Conservation (phyloP, 2,797 vertebrate genomes). For the Trematomus bernacchii region DNA sequence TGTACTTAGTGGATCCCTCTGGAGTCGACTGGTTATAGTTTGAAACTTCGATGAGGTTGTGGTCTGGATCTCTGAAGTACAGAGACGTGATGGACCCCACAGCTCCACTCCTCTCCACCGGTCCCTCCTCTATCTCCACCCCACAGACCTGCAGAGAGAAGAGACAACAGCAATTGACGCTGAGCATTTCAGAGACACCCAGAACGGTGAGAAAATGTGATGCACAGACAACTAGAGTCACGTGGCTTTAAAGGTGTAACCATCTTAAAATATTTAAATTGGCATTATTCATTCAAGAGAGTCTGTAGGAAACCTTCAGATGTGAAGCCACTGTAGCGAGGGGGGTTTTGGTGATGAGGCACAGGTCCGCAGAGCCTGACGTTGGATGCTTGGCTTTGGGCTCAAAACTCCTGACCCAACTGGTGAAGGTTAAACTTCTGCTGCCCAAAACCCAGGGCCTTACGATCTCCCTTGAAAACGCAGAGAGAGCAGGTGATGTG, state of each 20-base stretch:
- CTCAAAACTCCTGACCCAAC: conserved; percentile 91
- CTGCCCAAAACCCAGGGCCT: conserved; percentile 89
- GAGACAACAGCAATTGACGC: conserved; percentile 5
- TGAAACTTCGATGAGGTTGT: conserved; percentile 93
- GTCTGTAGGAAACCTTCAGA: conserved; percentile 82
- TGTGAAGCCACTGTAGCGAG: conserved; percentile 85
- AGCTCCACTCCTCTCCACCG: conserved; percentile 89
- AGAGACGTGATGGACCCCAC: conserved; percentile 89
- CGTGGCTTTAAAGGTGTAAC: not conserved
- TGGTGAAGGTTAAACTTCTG: conserved; percentile 95
- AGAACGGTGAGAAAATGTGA: not conserved
- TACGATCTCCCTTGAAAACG: conserved; percentile 84
- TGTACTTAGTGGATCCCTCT: conserved; percentile 19
- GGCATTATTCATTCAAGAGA: not conserved
- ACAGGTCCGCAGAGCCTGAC: conserved; percentile 90
- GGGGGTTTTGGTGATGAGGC: conserved; percentile 87
- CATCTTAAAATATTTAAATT: not conserved
- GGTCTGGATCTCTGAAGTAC: conserved; percentile 92
- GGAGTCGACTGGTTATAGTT: conserved; percentile 80
- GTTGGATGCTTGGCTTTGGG: conserved; percentile 88
- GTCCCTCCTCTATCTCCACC: conserved; percentile 90
- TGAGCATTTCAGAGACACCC: not conserved
- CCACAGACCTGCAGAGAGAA: conserved; percentile 84
- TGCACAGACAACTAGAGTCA: not conserved
- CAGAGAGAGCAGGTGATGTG: conserved; percentile 8